Conservation (phyloP, 2,113 vertebrate species). For the Noctilio leporinus region DNA sequence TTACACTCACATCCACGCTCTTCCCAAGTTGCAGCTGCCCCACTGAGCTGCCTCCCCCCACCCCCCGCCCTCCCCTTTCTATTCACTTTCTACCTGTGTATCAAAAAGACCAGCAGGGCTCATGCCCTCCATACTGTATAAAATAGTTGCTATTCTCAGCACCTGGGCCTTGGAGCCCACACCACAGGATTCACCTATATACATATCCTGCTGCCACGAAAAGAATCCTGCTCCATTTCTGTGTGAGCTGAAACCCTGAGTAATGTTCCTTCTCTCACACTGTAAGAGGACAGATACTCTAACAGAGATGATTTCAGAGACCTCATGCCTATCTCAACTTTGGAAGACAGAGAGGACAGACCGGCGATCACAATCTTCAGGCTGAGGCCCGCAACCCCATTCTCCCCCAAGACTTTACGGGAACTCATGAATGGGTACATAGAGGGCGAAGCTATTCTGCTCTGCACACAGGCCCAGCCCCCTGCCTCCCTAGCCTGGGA, state of each 20-base stretch:
- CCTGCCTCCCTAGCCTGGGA: constrained; percentile 1
- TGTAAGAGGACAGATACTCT: constrained; percentile 47
- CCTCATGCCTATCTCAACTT: constrained; percentile 11
- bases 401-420: neutral
- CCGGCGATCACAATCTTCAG: neutral
- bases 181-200: constrained; percentile 64
- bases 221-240: constrained; percentile 56
- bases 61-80: constrained; percentile 3
- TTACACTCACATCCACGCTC: neutral
- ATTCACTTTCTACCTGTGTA: constrained; percentile 57
- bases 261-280: constrained; percentile 60
- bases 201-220: constrained; percentile 44
- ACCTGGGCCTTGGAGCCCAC: constrained; percentile 48
- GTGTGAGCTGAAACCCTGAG: constrained; percentile 72
- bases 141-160: constrained; percentile 68
- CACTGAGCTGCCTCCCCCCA: constrained; percentile 46
- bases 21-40: constrained; percentile 31
- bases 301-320: constrained; percentile 48
- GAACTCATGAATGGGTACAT: neutral
- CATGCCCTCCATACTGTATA: constrained; percentile 33
- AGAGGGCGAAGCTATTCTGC: neutral
- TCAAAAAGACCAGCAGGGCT: constrained; percentile 61
- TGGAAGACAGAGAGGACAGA: constrained; percentile 46
- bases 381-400: neutral
- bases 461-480: neutral